Conservation (phyloP, 2,113 vertebrate species). For the Chinchilla lanigera region DNA sequence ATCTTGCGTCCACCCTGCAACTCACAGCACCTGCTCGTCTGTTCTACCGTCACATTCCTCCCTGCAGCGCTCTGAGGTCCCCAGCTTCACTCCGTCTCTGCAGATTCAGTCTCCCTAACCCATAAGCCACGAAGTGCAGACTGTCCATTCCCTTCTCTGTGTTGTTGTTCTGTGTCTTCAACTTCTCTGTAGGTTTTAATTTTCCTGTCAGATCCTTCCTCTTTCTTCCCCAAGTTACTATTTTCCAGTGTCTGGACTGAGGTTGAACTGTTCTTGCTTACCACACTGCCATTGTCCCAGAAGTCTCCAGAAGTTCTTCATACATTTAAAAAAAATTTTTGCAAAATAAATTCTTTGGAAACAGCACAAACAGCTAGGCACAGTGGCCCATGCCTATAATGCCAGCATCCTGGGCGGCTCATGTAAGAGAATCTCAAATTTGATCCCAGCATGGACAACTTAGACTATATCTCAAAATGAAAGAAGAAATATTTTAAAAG, state of each 20-base stretch:
- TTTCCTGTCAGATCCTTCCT: background rate
- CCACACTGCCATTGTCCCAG: background rate
- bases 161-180: background rate
- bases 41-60: background rate
- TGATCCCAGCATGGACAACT: background rate
- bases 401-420: background rate
- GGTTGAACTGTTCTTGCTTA: background rate
- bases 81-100: background rate
- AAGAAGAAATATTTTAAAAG: background rate
- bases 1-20: background rate
- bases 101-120: background rate
- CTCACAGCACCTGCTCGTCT: background rate
- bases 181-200: background rate
- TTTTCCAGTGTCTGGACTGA: background rate
- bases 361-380: background rate
- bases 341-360: slow-evolving; percentile 21
- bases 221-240: background rate
- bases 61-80: background rate
- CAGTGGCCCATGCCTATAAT: background rate
- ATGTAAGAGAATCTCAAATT: background rate
- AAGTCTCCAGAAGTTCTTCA: background rate
- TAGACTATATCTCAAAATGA: background rate
- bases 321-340: background rate
- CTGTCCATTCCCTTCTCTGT: background rate
- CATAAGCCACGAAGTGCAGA: background rate